Conservation (phyloP, 2,113 vertebrate genomes). For the Hydrolagus affinis region DNA sequence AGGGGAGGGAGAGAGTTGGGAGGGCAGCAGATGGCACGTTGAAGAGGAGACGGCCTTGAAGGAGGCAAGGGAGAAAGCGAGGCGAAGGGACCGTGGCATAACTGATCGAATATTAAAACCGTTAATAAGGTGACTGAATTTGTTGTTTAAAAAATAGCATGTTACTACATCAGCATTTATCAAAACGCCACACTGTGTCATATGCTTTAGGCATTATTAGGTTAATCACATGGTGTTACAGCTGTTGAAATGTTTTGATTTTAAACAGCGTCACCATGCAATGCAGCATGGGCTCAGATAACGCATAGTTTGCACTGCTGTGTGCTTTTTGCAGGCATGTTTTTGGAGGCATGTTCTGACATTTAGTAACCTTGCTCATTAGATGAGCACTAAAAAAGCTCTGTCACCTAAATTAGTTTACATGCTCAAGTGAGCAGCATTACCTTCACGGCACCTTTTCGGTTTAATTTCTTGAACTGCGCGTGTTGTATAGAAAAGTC, state of each 20-base stretch:
- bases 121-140: background rate
- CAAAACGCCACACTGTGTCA: background rate
- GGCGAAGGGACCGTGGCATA: too few species aligned
- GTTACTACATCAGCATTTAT: constrained; percentile 23
- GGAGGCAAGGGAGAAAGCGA: too few species aligned
- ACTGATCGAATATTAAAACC: background rate
- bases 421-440: background rate
- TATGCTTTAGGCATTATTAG: background rate
- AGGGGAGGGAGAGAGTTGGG: too few species aligned
- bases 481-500: background rate
- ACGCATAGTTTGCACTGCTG: constrained; percentile 42
- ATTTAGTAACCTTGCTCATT: background rate
- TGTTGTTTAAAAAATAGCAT: background rate
- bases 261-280: constrained; percentile 37
- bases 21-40: too few species aligned
- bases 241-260: constrained; percentile 40
- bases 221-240: constrained; percentile 34
- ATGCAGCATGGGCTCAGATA: constrained; percentile 41
- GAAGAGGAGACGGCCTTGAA: too few species aligned
- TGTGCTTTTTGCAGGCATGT: constrained; percentile 22
- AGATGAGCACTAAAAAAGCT: background rate
- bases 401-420: background rate
- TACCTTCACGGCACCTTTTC: background rate
- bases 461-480: background rate
- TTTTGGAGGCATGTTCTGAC: background rate